Conservation (phyloP, 1,140 invertebrate species). For the Rhopalosiphum maidis region DNA sequence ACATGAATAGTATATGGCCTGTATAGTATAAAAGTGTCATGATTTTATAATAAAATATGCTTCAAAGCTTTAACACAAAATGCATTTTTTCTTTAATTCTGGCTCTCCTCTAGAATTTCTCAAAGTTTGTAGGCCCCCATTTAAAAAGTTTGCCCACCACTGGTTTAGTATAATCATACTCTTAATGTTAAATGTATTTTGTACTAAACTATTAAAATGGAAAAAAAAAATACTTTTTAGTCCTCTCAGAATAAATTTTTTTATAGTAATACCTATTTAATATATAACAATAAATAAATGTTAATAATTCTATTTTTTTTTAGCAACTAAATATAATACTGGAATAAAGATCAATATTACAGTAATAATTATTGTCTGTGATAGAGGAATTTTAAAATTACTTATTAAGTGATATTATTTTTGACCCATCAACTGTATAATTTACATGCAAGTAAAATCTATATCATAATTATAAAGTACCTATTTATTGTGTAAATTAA, state of each 20-base stretch:
- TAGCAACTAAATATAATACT: not conserved
- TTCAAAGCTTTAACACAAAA: too few species aligned
- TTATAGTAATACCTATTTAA: not conserved
- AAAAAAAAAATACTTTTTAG: too few species aligned
- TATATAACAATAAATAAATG: not conserved
- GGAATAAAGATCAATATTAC: not conserved
- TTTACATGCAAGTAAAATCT: not conserved
- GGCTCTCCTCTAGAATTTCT: too few species aligned
- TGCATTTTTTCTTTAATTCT: too few species aligned
- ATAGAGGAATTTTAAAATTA: not conserved
- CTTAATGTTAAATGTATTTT: not conserved
- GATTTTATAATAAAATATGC: too few species aligned
- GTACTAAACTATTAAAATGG: too few species aligned
- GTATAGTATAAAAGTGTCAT: too few species aligned
- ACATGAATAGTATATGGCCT: too few species aligned
- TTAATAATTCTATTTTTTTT: not conserved
- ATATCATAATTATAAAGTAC: not conserved
- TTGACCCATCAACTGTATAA: not conserved
- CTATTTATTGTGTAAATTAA: not conserved
- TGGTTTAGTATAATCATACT: too few species aligned
- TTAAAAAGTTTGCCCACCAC: too few species aligned
- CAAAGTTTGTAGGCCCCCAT: too few species aligned
- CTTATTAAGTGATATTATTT: not conserved
- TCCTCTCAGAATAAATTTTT: too few species aligned
- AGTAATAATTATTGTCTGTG: not conserved